Conservation (phyloP, 2,888 invertebrate genomes). For the Papilio gigon region DNA sequence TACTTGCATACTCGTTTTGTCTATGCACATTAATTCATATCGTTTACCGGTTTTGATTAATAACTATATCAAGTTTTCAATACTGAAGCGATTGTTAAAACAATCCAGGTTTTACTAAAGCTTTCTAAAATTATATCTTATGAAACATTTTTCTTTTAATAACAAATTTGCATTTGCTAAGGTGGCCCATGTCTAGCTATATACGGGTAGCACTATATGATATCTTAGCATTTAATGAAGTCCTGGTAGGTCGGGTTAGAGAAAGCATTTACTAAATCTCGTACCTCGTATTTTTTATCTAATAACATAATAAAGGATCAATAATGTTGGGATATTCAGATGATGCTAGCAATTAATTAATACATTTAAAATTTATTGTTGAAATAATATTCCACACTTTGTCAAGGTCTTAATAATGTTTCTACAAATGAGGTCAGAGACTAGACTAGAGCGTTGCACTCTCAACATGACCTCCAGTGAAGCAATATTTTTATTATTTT, state of each 20-base stretch:
- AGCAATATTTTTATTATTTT: constrained; percentile 70
- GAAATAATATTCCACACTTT: neutral
- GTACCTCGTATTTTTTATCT: neutral
- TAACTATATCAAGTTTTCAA: constrained; percentile 48
- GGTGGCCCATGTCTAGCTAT: neutral
- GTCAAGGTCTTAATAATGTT: constrained; percentile 47
- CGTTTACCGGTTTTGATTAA: neutral
- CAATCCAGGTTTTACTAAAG: no score
- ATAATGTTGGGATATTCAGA: neutral
- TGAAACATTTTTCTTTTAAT: neutral
- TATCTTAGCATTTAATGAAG: neutral
- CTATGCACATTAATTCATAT: constrained; percentile 1
- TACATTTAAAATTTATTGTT: neutral
- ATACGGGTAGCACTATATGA: neutral
- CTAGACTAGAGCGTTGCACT: constrained; percentile 74
- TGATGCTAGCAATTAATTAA: neutral
- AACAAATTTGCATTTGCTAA: neutral
- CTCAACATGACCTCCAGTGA: constrained; percentile 67
- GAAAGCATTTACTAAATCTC: neutral
- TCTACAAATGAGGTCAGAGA: constrained; percentile 69
- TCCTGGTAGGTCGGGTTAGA: neutral
- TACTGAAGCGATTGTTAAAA: neutral
- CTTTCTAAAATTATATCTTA: no score
- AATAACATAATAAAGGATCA: neutral
- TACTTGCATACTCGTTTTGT: constrained; percentile 25